Conservation (phyloP, 1,140 invertebrate species). For the Phortica variegata region DNA sequence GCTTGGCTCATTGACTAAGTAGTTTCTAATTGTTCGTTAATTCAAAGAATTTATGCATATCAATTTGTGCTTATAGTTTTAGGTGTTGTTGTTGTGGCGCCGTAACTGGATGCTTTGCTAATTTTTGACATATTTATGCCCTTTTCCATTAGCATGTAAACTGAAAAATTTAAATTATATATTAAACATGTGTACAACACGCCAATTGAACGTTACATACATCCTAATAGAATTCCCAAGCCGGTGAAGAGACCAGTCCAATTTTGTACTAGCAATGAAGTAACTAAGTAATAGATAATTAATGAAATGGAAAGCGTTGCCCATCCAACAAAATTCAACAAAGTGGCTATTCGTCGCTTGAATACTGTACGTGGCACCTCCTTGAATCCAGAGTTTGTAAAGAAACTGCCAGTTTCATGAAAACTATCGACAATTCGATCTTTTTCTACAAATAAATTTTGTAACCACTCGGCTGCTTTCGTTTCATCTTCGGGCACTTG, state of each 20-base stretch:
- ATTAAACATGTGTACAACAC: slow-evolving; percentile 11
- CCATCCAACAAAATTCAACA: slow-evolving; percentile 75
- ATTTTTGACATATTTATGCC: slow-evolving; percentile 82
- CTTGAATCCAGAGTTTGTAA: slow-evolving; percentile 70
- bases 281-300: slow-evolving; percentile 70
- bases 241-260: slow-evolving; percentile 71
- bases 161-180: slow-evolving; percentile 61
- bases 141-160: slow-evolving; percentile 74
- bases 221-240: slow-evolving; percentile 66
- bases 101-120: slow-evolving; percentile 78
- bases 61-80: slow-evolving; percentile 39
- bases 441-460: slow-evolving; percentile 65
- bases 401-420: slow-evolving; percentile 79
- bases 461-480: slow-evolving; percentile 77
- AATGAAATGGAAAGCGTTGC: slow-evolving; percentile 67
- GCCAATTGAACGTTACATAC: slow-evolving; percentile 62
- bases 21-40: slow-evolving; percentile 15
- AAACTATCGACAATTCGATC: slow-evolving; percentile 82
- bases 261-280: slow-evolving; percentile 71
- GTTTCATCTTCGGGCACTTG: slow-evolving; percentile 79
- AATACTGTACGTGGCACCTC: slow-evolving; percentile 62
- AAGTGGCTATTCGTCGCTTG: slow-evolving; percentile 64
- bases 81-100: slow-evolving; percentile 56
- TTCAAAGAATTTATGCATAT: slow-evolving; percentile 27
- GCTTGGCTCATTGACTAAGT: slow-evolving; percentile 37